Percentiles rank a stretch among this genome's conserved stretches.
phyloP scores from a whole-genome alignment of 2,888 invertebrate genomes.

The Sinohyriopsis cumingii region DNA sequence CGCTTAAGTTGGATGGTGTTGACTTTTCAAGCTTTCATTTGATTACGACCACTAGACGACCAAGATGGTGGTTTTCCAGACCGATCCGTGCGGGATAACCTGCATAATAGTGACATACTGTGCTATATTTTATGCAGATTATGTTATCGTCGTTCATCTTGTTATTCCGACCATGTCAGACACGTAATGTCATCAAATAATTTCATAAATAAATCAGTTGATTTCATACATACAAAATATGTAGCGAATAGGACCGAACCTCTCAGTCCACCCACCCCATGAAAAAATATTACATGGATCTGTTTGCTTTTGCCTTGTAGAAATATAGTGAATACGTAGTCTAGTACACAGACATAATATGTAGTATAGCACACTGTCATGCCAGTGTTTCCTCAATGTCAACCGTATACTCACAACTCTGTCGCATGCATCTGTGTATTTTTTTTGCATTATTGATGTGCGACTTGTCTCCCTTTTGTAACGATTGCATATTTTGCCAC shows the following conservation, averaged over 20 bases:
- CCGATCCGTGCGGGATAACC: constrained; percentile 88
- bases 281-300: no score
- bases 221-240: background rate
- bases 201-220: background rate
- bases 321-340: no score
- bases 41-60: constrained; percentile 11
- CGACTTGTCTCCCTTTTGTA: no score
- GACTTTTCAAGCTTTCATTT: background rate
- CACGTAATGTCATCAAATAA: constrained; percentile 76
- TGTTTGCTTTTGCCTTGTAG: no score
- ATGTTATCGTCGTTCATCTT: constrained; percentile 88
- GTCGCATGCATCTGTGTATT: no score
- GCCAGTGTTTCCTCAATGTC: no score
- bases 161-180: constrained; percentile 85
- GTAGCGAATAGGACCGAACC: background rate
- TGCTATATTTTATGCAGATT: constrained; percentile 89
- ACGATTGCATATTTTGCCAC: no score
- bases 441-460: no score
- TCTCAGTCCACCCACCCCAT: no score
- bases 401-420: no score
- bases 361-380: no score
- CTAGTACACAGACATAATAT: no score
- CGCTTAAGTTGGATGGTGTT: background rate
- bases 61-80: constrained; percentile 78
- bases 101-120: constrained; percentile 86